Evolutionary conservation across 2,113 vertebrate species (phyloP).

Genomic region (Boulengeromyrus knoepffleri): DNA sequence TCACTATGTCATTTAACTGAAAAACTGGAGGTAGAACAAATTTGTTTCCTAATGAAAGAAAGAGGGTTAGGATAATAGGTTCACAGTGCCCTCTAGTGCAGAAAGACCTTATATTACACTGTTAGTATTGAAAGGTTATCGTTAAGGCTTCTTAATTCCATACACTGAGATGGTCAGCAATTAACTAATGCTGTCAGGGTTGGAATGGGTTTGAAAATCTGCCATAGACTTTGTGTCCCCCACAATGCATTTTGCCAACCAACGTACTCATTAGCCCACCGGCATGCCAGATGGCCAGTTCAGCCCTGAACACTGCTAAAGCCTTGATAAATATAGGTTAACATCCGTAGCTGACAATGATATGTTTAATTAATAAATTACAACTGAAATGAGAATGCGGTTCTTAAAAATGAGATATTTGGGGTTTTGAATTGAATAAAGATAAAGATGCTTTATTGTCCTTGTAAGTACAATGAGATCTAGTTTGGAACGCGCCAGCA

Average conservation of each 20-base stretch:
- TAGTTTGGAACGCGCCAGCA: no score
- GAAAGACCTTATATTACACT: not conserved
- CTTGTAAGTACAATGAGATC: no score
- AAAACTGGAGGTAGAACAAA: not conserved
- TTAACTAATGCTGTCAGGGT: not conserved
- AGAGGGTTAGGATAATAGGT: not conserved
- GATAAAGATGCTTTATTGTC: no score
- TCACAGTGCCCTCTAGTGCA: slow-evolving; percentile 3
- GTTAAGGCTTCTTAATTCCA: not conserved
- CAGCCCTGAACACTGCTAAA: not conserved
- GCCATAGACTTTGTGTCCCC: not conserved
- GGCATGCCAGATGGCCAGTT: not conserved
- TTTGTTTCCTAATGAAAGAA: not conserved
- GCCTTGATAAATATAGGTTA: not conserved
- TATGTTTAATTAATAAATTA: not conserved
- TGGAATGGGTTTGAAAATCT: not conserved
- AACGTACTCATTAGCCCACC: not conserved
- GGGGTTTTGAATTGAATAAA: not conserved
- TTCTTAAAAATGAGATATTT: not conserved
- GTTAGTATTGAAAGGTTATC: not conserved
- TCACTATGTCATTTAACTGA: not conserved
- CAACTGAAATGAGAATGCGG: not conserved
- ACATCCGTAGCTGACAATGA: not conserved
- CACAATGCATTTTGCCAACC: not conserved
- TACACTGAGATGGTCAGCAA: not conserved